Conservation (phyloP, 2,797 vertebrate genomes). For the Discoglossus pictus region DNA sequence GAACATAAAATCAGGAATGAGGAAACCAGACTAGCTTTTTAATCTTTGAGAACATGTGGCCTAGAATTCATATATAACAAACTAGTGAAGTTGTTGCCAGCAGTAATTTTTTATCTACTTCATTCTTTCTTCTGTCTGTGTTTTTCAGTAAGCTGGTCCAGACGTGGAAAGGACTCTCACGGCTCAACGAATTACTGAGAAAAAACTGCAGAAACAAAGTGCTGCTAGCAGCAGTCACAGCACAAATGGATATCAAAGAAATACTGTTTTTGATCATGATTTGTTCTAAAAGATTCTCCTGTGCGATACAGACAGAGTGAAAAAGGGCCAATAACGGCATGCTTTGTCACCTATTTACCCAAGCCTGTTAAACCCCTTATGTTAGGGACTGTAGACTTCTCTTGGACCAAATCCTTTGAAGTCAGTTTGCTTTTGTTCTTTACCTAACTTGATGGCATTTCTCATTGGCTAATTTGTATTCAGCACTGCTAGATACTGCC, state of each 20-base stretch:
- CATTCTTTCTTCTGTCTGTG: conserved; percentile 58
- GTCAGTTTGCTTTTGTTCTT: conserved; percentile 84
- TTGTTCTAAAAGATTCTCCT: conserved; percentile 69
- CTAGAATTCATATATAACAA: conserved; percentile 61
- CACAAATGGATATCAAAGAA: conserved; percentile 74
- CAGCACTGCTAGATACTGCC: conserved; percentile 70
- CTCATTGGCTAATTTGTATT: conserved; percentile 81
- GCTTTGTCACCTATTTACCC: conserved; percentile 58
- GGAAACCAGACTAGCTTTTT: conserved; percentile 59
- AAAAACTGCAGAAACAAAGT: conserved; percentile 76
- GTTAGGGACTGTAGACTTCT: conserved; percentile 61
- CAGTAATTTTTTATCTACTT: conserved; percentile 53
- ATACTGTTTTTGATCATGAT: conserved; percentile 70
- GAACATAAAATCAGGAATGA: conserved; percentile 58
- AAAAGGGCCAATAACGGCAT: conserved; percentile 48
- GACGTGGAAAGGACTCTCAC: conserved; percentile 74
- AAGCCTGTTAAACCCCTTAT: conserved; percentile 64
- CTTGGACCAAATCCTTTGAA: conserved; percentile 72
- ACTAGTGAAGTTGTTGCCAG: conserved; percentile 50
- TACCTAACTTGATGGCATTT: conserved; percentile 78
- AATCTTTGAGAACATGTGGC: conserved; percentile 67
- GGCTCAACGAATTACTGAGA: conserved; percentile 68
- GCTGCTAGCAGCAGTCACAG: conserved; percentile 62
- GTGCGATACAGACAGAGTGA: conserved; percentile 57
- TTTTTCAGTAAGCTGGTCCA: conserved; percentile 62